Evolutionary conservation across 2,797 vertebrate genomes (phyloP).

Genomic region (Acanthurus leucopareius): DNA sequence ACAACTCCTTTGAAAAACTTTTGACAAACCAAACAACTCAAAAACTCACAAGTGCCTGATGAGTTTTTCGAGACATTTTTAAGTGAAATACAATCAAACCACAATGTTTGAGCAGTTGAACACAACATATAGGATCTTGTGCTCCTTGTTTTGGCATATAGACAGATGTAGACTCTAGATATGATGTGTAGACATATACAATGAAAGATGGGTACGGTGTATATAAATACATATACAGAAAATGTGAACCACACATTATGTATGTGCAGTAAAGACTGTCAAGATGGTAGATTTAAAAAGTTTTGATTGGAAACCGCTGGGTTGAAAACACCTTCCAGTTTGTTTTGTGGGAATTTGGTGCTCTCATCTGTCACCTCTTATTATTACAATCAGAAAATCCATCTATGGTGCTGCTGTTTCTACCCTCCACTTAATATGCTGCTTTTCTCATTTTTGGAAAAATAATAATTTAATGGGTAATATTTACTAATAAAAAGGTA

Average conservation of each 20-base stretch:
- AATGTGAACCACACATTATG: constrained; percentile 16
- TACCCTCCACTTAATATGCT: constrained; percentile 68
- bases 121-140: constrained; percentile 14
- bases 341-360: constrained; percentile 38
- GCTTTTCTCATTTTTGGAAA: constrained; percentile 67
- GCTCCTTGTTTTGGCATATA: constrained; percentile 29
- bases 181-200: constrained; percentile 26
- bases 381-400: constrained; percentile 29
- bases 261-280: constrained; percentile 16
- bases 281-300: background rate
- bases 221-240: constrained; percentile 8
- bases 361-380: constrained; percentile 30
- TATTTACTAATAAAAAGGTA: constrained; percentile 69
- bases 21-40: constrained; percentile 14
- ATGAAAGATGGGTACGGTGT: constrained; percentile 14
- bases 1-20: background rate
- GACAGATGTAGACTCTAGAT: constrained; percentile 30
- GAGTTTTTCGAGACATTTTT: constrained; percentile 10
- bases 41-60: constrained; percentile 13
- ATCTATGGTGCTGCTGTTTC: constrained; percentile 62
- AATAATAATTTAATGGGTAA: constrained; percentile 63
- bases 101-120: constrained; percentile 32
- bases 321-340: constrained; percentile 26
- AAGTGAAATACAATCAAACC: constrained; percentile 34
- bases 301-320: constrained; percentile 19